Base-by-base conservation (phyloP, 2,888 invertebrate species). In the Melanotus villosus region DNA sequence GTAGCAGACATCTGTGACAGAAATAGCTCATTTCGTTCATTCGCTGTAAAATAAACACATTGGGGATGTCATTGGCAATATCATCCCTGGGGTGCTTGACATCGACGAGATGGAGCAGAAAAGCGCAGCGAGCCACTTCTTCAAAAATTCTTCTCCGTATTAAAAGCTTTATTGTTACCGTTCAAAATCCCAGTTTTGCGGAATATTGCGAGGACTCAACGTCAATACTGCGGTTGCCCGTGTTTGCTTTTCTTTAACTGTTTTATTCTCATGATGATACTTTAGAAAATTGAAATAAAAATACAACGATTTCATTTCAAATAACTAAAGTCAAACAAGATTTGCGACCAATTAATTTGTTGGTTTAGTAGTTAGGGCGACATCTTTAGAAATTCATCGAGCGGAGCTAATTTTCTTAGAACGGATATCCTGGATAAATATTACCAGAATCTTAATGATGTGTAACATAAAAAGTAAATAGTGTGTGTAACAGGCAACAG, bases 41-140 rank as follows among this genome's bases (percentile, higher is more conserved):
- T 68, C 68, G 50, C 52, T 62, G 66, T 66, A 70, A 70, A 70
- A 70, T 70, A 70, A 70, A 70, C 70, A 70, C 70, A 66, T 66
- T 63, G 65, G 62, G 62, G 62, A 62, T 70, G 70, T 70, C 70
- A 70, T 66, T 70, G 65, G 66, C 70, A 70, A 66, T 70, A 70
- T 66, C 70, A 70, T 66, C 65, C 66, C 70, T 45, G 41, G 38
- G 52, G 70, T 66, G 70, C 66, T 66, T 62, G 66, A 70, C 66
- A 70, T 52, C 47, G 62, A 63, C 41, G 58, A 66, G 58, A 70
- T 65, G 38, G 57, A 57, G 52, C 58, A 65, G 65, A 70, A 65
- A 70, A 70, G 70, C 65, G 65, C 65, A 66, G 57, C 62, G 58
- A 67, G 62, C 45, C 38, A 62, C 67, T 67, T 67, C 62, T 67